A percentile compares a stretch with the other conserved stretches of the same genome.
Evolutionary conservation across 37 sponge, comb jelly and placozoan species (phyloP).

Genomic region (Theonella swinhoei): DNA sequence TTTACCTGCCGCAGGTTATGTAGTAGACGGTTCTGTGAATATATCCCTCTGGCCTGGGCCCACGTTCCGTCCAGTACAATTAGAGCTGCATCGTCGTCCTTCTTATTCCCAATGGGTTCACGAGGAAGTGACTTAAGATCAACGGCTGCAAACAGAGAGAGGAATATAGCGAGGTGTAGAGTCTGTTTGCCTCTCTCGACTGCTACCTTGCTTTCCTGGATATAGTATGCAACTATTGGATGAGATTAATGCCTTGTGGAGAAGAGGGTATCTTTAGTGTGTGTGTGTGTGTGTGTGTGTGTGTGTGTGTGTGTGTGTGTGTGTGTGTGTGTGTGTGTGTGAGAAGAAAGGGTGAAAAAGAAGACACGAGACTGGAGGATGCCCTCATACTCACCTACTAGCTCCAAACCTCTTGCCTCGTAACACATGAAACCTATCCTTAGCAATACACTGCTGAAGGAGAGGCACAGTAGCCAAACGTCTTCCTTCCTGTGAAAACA

Average conservation of each 20-base stretch:
- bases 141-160: slow-evolving; percentile 20
- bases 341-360: too few relatives aligned
- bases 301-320: too few relatives aligned
- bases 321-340: too few relatives aligned
- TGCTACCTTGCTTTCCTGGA: slow-evolving; percentile 59
- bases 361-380: background rate
- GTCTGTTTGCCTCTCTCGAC: background rate
- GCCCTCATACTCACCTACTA: slow-evolving; percentile 49
- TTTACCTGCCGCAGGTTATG: slow-evolving; percentile 45
- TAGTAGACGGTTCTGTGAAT: slow-evolving; percentile 51
- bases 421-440: slow-evolving; percentile 45
- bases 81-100: slow-evolving; percentile 52
- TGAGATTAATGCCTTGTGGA: slow-evolving; percentile 42
- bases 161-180: background rate
- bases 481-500: slow-evolving; percentile 42
- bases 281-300: too few relatives aligned
- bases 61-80: slow-evolving; percentile 89
- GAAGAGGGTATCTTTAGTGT: background rate
- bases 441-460: slow-evolving; percentile 47
- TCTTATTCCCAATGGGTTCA: slow-evolving; percentile 25
- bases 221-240: slow-evolving; percentile 42
- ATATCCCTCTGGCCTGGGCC: slow-evolving; percentile 74
- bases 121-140: slow-evolving; percentile 25
- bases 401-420: slow-evolving; percentile 61
- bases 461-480: slow-evolving; percentile 83